Evolutionary conservation across 2,113 vertebrate species (phyloP).

Genomic region (Sitta europaea): DNA sequence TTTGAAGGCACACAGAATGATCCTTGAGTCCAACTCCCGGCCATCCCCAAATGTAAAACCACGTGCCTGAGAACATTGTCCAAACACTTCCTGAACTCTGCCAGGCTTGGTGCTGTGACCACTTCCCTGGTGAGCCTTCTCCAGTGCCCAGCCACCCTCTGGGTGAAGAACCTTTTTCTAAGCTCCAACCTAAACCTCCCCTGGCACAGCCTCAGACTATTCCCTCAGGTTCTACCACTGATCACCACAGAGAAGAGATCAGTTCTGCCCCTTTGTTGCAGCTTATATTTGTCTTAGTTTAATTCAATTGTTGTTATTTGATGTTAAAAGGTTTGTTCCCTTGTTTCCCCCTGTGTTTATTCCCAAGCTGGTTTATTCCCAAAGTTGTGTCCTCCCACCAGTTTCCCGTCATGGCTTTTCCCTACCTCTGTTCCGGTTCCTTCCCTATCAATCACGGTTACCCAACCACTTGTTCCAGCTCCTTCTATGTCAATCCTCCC

Average conservation of each 20-base stretch:
- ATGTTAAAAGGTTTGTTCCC: too few relatives aligned
- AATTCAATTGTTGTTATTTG: too few relatives aligned
- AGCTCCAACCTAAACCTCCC: not conserved
- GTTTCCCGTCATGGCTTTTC: too few relatives aligned
- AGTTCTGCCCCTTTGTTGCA: too few relatives aligned
- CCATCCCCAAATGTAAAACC: not conserved
- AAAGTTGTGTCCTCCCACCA: too few relatives aligned
- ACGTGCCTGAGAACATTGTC: rapidly evolving
- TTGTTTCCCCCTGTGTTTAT: too few relatives aligned
- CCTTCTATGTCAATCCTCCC: too few relatives aligned
- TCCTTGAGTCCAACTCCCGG: rapidly evolving
- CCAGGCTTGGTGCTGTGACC: not conserved
- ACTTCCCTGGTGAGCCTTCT: not conserved
- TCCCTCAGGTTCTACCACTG: not conserved
- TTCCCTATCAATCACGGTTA: too few relatives aligned
- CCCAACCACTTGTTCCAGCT: too few relatives aligned
- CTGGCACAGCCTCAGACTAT: not conserved
- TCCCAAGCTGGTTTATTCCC: too few relatives aligned
- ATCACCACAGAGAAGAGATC: not conserved
- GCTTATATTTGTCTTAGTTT: too few relatives aligned
- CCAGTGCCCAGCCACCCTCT: not conserved
- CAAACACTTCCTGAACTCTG: not conserved
- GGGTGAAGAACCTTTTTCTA: not conserved
- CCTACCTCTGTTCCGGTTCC: too few relatives aligned
- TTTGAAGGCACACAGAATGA: rapidly evolving